Percentiles rank a stretch among this genome's conserved stretches.
Conservation (phyloP, 2,113 vertebrate species). For the Sander vitreus region DNA sequence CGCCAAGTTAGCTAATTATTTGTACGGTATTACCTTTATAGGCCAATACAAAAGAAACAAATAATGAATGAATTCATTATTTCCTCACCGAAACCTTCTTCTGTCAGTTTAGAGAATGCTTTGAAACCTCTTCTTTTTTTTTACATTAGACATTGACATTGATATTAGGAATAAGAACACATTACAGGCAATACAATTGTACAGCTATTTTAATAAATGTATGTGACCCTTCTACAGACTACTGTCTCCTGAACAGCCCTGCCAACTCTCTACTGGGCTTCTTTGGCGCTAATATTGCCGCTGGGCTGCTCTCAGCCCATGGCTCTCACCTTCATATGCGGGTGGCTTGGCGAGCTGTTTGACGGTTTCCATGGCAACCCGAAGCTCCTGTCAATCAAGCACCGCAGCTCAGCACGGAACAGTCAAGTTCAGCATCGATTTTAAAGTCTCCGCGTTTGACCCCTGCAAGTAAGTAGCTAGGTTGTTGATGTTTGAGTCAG, state of each 20-base stretch:
- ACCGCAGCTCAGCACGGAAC: neutral
- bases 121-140: neutral
- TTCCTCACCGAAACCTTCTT: neutral
- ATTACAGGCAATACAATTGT: neutral
- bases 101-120: neutral
- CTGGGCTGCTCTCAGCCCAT: neutral
- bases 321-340: too few relatives aligned
- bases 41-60: neutral
- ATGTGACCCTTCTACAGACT: neutral
- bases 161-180: neutral
- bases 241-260: neutral
- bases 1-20: too few relatives aligned
- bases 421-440: neutral
- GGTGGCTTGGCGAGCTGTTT: conserved; percentile 37
- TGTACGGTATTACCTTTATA: neutral
- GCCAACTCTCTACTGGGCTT: neutral
- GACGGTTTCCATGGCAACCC: conserved; percentile 43
- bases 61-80: neutral
- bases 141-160: neutral
- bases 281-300: neutral
- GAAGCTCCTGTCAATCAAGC: conserved; percentile 32
- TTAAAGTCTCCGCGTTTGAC: neutral
- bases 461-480: conserved; percentile 6
- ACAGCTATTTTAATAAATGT: neutral
- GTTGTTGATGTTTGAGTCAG: neutral